Percentiles rank a stretch among this genome's conserved stretches.
Evolutionary conservation across 92 coral and sea anemone species (phyloP).

Genomic region (Phymanthus crucifer): DNA sequence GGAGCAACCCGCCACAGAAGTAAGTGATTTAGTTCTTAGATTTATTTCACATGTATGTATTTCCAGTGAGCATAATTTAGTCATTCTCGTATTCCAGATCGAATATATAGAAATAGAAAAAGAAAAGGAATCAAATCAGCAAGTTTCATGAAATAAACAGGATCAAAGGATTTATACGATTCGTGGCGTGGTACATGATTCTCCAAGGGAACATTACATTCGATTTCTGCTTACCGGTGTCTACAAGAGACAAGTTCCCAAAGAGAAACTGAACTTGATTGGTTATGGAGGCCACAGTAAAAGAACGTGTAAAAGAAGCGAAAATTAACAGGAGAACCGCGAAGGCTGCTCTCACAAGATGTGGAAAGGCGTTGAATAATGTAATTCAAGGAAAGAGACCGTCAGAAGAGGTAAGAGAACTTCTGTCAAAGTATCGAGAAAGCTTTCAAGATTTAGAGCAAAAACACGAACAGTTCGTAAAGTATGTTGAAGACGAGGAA

Average conservation of each 20-base stretch:
- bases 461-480: conserved; percentile 42
- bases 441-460: conserved; percentile 28
- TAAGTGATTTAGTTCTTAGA: no score
- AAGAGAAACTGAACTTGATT: no score
- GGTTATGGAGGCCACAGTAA: conserved; percentile 16
- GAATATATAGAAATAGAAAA: no score
- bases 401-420: conserved; percentile 51
- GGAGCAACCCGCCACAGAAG: no score
- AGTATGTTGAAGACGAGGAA: conserved; percentile 43
- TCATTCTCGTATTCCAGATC: no score
- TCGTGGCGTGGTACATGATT: background rate
- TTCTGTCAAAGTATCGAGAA: conserved; percentile 30
- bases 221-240: conserved; percentile 10
- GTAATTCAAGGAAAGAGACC: conserved; percentile 48
- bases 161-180: no score
- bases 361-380: conserved; percentile 28
- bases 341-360: conserved; percentile 45
- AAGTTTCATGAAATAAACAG: no score
- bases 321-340: conserved; percentile 46
- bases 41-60: no score
- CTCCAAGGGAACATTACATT: background rate
- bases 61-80: no score
- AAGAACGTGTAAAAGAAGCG: conserved; percentile 29
- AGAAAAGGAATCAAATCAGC: no score
- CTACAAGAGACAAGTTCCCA: background rate